Evolutionary conservation across 2,113 vertebrate species (phyloP).

Genomic region (Aptenodytes forsteri): DNA sequence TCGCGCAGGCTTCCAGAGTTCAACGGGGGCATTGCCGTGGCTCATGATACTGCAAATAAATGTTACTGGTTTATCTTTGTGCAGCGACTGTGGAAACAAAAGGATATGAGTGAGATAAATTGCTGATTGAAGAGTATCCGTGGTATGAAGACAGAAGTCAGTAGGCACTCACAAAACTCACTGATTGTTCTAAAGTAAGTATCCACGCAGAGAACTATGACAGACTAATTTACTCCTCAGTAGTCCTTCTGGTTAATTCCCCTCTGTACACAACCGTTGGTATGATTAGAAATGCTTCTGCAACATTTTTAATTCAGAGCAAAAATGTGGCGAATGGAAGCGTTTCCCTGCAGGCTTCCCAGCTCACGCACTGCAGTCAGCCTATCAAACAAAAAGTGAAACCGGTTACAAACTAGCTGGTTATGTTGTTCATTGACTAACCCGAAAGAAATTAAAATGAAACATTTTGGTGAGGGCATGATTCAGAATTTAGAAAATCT

Average conservation of each 20-base stretch:
- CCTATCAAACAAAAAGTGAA: constrained; percentile 26
- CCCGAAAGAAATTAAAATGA: background rate
- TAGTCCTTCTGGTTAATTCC: background rate
- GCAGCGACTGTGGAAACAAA: background rate
- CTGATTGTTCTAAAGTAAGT: background rate
- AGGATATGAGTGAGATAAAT: background rate
- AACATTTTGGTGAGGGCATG: background rate
- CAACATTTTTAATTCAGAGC: background rate
- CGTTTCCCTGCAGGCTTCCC: background rate
- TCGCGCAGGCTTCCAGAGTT: background rate
- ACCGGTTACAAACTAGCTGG: background rate
- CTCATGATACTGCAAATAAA: background rate
- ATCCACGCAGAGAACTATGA: background rate
- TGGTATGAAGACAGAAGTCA: background rate
- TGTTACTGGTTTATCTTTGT: background rate
- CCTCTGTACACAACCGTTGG: background rate
- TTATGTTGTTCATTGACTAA: background rate
- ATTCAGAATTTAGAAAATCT: background rate
- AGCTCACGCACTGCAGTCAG: background rate
- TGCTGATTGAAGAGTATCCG: background rate
- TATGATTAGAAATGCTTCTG: background rate
- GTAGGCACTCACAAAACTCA: background rate
- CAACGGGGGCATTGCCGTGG: background rate
- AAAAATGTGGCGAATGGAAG: background rate
- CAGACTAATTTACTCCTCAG: background rate